phyloP scores from a whole-genome alignment of 2,888 invertebrate genomes.

The Rhamphomyia laevipes region DNA sequence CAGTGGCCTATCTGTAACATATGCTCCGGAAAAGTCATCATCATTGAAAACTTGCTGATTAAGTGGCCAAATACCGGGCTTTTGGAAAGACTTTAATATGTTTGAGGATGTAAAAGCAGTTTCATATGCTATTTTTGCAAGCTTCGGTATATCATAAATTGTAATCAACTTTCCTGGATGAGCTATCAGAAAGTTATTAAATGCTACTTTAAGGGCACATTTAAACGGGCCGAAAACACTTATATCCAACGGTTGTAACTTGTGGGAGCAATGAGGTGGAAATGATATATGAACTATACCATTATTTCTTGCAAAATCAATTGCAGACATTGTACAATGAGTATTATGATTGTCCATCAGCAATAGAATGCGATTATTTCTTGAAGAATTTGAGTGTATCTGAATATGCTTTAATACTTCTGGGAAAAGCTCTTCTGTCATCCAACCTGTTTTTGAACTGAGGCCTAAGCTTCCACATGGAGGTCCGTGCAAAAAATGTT shows the following conservation, averaged over 20 bases:
- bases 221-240: slow-evolving; percentile 22
- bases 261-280: slow-evolving; percentile 10
- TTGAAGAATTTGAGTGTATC: slow-evolving; percentile 9
- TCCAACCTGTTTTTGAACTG: slow-evolving; percentile 18
- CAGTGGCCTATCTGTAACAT: not conserved
- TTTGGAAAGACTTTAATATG: not conserved
- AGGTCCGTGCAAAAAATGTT: slow-evolving; percentile 3
- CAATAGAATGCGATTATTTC: slow-evolving; percentile 6
- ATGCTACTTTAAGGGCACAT: slow-evolving; percentile 18
- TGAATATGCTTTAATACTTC: slow-evolving; percentile 15
- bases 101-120: slow-evolving; percentile 1
- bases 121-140: slow-evolving; percentile 4
- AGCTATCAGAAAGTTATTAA: slow-evolving; percentile 22
- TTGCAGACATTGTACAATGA: slow-evolving; percentile 11
- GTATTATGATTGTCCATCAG: slow-evolving; percentile 15
- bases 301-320: slow-evolving; percentile 12
- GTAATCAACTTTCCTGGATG: no score
- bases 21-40: not conserved
- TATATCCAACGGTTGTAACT: slow-evolving; percentile 18
- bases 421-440: slow-evolving; percentile 16
- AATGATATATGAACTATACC: slow-evolving; percentile 10
- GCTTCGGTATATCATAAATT: no score
- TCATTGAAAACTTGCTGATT: not conserved
- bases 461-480: not conserved
- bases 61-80: slow-evolving; percentile 2